These are phyloP conservation scores for Drosophila crucigera DNA, from an alignment of 2,888 invertebrate species.

Conservation along the genomic window DNA sequence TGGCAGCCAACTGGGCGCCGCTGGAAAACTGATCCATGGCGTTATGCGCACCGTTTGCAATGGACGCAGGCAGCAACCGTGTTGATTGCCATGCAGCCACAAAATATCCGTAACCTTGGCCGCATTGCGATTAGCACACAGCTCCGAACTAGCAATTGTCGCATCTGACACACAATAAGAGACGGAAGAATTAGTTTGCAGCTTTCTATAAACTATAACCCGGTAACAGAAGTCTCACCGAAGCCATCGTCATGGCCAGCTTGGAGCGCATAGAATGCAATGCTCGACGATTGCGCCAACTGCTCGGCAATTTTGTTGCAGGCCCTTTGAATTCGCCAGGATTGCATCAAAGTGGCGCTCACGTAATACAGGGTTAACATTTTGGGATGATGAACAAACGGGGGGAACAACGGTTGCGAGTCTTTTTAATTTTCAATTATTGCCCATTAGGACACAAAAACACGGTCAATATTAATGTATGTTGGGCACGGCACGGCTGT, in stretches of 20 bases:
- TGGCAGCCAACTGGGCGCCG: slow-evolving; percentile 83
- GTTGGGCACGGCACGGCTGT: neutral
- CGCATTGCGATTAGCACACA: slow-evolving; percentile 83
- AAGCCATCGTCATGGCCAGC: slow-evolving; percentile 78
- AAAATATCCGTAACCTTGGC: slow-evolving; percentile 85
- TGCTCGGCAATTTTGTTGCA: slow-evolving; percentile 89
- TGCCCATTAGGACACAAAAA: slow-evolving; percentile 22
- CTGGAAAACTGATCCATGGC: slow-evolving; percentile 86
- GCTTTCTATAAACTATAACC: neutral
- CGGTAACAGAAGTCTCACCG: slow-evolving; percentile 66
- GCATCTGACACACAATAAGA: slow-evolving; percentile 68
- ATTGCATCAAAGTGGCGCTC: slow-evolving; percentile 93
- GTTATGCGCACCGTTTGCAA: slow-evolving; percentile 86
- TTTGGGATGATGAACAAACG: slow-evolving; percentile 15
- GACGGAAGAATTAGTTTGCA: slow-evolving; percentile 1
- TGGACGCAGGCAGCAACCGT: slow-evolving; percentile 84
- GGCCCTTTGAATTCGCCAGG: slow-evolving; percentile 91
- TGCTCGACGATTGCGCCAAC: slow-evolving; percentile 87
- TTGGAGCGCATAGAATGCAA: slow-evolving; percentile 88
- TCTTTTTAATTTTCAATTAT: slow-evolving; percentile 6
- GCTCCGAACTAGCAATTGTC: slow-evolving; percentile 82
- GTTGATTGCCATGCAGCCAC: slow-evolving; percentile 83
- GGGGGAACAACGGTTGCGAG: slow-evolving; percentile 3
- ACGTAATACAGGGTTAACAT: slow-evolving; percentile 93
- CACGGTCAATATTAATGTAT: neutral